Base-by-base conservation (phyloP, 2,797 vertebrate genomes). In the Xyrichtys novacula region DNA sequence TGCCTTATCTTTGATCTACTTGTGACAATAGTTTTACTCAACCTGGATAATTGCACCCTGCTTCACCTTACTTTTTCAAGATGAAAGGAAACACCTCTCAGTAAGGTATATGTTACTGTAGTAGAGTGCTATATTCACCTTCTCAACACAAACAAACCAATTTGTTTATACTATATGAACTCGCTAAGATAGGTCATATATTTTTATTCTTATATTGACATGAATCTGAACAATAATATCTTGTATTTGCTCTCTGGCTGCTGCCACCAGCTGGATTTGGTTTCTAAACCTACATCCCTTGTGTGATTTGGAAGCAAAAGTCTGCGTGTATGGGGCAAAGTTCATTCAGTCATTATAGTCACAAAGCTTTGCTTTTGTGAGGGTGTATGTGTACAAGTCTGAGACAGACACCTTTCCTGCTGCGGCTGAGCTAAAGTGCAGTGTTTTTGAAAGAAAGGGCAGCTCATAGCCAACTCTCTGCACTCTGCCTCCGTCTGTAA, bases 371-470 rank as follows among this genome's bases (percentile, higher is more conserved):
- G 49, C 34, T 43, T n/a, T 56, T 40, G 26, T 42, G 31, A 25
- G 5, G 25, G 19, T 53, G 48, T 71, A 19, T 62, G 40, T n/a
- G 28, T 53, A 36, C 29, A 19, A 42, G 44, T 65, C 23, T 55
- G 43, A 65, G 64, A 62, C 29, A 50, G 64, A 74, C 69, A 81
- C 64, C 62, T 72, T 65, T 72, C 36, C 65, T 63, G 20, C 75
- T 6, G 48, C 65, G 73, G 76, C 74, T 57, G 77, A 81, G 84
- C 89, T 80, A 79, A 84, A 85, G 78, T 77, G 78, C 77, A 84
- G 72, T 76, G 65, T 86, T 89, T 46, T 87, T 83, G 64, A 84
- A 80, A 73, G 73, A 82, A 84, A 88, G 80, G 78, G 63, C 84
- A 85, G 60, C 81, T 84, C 73, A 56, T 64, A 79, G 71, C 75